Conservation (phyloP, 2,797 vertebrate genomes). For the Chrosomus eos region DNA sequence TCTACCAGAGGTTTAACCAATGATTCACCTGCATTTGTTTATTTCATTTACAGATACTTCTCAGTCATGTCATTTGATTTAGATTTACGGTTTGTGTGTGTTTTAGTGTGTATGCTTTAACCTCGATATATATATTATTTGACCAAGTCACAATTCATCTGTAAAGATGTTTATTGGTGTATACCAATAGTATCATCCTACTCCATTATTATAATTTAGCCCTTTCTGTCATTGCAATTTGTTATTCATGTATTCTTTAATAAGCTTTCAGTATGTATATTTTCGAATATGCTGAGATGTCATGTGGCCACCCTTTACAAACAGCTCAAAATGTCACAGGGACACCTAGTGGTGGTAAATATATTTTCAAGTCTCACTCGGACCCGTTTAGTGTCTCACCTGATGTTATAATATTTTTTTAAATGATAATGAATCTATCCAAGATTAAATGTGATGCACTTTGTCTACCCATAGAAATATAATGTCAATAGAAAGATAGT, state of each 20-base stretch:
- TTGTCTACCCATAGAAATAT: not conserved
- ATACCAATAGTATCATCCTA: not conserved
- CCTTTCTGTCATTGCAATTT: not conserved
- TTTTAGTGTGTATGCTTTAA: not conserved
- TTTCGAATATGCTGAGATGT: not conserved
- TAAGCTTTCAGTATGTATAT: not conserved
- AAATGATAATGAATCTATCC: not conserved
- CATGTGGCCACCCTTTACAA: slow-evolving; percentile 26
- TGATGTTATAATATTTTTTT: not conserved
- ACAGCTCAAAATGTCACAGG: slow-evolving; percentile 52
- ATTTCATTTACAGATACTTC: not conserved
- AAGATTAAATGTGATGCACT: not conserved
- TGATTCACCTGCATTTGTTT: not conserved
- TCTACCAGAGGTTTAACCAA: not conserved
- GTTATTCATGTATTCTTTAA: not conserved
- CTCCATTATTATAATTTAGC: not conserved
- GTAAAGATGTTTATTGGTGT: slow-evolving; percentile 8
- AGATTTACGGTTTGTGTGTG: not conserved
- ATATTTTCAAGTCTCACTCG: slow-evolving; percentile 9
- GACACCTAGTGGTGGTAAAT: slow-evolving; percentile 60
- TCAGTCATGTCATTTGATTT: not conserved
- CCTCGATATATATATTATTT: not conserved
- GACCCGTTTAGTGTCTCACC: not conserved
- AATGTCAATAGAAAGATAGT: not conserved
- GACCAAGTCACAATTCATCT: not conserved